phyloP scores from a whole-genome alignment of 2,113 vertebrate species.

The Chlorodrepanis virens region DNA sequence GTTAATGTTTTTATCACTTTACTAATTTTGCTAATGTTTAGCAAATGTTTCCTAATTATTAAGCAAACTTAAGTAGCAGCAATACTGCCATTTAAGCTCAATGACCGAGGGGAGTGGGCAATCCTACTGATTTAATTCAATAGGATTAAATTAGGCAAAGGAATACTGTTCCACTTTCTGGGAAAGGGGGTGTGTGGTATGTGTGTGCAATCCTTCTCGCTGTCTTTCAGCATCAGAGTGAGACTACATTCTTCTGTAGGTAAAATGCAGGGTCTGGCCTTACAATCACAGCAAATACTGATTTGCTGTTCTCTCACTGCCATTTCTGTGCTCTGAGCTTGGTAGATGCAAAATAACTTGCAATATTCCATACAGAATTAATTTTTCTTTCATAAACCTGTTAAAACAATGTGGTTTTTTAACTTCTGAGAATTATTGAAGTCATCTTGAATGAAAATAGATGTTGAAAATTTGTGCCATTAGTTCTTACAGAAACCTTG shows the following conservation, averaged over 20 bases:
- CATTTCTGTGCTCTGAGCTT: not conserved
- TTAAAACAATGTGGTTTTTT: not conserved
- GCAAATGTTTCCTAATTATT: not conserved
- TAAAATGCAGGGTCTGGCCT: not conserved
- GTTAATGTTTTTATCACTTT: not conserved
- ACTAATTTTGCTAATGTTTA: not conserved
- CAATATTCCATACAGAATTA: not conserved
- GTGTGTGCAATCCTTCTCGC: not conserved
- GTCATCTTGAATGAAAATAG: not conserved
- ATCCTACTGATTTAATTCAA: not conserved
- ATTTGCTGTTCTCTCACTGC: not conserved
- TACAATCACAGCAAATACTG: not conserved
- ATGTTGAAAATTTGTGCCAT: not conserved
- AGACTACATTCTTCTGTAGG: not conserved
- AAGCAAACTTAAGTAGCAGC: not conserved
- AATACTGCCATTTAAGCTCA: not conserved
- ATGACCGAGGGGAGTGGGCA: not conserved
- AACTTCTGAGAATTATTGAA: not conserved
- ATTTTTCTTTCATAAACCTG: not conserved
- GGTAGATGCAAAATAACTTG: not conserved
- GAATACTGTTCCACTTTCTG: not conserved
- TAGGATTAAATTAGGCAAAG: not conserved
- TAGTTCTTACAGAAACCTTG: not conserved
- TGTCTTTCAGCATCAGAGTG: not conserved
- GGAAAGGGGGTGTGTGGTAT: not conserved